Conservation (phyloP, 2,888 invertebrate genomes). For the Tetragonisca angustula region DNA sequence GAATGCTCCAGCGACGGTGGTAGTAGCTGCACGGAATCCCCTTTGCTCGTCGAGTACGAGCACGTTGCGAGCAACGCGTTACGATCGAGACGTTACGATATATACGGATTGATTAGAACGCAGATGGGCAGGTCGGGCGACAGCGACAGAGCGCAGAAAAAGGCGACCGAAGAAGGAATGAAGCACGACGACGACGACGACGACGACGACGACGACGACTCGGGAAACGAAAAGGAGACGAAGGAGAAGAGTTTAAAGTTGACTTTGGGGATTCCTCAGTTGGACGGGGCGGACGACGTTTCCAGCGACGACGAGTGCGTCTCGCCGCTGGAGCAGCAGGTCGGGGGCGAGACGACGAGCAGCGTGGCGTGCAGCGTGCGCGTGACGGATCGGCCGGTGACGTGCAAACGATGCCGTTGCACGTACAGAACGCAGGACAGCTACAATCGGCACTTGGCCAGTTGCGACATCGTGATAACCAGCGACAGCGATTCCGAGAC, state of each 20-base stretch:
- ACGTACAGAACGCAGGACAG: constrained; percentile 93
- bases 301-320: constrained; percentile 84
- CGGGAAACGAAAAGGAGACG: too few relatives aligned
- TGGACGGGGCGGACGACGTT: constrained; percentile 90
- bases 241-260: constrained; percentile 63
- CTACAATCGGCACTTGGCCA: constrained; percentile 91
- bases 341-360: constrained; percentile 51
- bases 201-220: too few relatives aligned
- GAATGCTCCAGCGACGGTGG: constrained; percentile 84
- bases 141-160: constrained; percentile 36
- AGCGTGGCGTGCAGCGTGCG: too few relatives aligned
- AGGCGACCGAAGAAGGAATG: constrained; percentile 21
- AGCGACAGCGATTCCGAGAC: constrained; percentile 93
- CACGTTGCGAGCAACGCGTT: constrained; percentile 81
- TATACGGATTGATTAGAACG: constrained; percentile 82
- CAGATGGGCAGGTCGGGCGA: constrained; percentile 73
- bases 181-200: neutral
- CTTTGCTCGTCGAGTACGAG: too few relatives aligned
- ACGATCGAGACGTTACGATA: constrained; percentile 83
- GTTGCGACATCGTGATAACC: constrained; percentile 91
- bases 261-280: constrained; percentile 85
- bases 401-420: constrained; percentile 94
- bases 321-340: constrained; percentile 64
- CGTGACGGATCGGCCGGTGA: constrained; percentile 89
- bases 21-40: neutral